Percentiles rank a stretch among this genome's conserved stretches.
Evolutionary conservation across 2,113 vertebrate species (phyloP).

Genomic region (Pygathrix nemaeus): DNA sequence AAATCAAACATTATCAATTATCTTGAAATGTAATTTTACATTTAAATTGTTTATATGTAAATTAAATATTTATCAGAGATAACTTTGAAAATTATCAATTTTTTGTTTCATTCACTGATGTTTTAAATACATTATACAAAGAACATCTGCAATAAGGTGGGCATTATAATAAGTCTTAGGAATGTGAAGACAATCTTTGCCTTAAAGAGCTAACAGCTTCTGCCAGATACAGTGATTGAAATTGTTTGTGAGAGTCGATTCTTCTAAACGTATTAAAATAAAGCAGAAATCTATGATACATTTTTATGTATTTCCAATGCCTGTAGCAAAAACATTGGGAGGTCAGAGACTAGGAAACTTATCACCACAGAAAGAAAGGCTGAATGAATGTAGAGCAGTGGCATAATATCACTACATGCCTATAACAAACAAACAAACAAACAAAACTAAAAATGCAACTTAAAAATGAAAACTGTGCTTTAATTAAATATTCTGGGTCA

Average conservation of each 20-base stretch:
- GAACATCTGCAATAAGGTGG: neutral
- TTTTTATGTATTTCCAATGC: neutral
- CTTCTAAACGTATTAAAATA: neutral
- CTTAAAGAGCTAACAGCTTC: neutral
- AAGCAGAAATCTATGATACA: neutral
- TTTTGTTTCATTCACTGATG: neutral
- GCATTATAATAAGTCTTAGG: neutral
- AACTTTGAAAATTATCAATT: neutral
- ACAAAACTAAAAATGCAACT: neutral
- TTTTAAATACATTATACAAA: neutral
- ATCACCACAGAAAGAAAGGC: neutral
- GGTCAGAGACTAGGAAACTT: neutral
- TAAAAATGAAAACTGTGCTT: neutral
- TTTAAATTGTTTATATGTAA: neutral
- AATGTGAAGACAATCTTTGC: neutral
- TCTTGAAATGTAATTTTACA: neutral
- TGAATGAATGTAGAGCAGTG: neutral
- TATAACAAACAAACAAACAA: neutral
- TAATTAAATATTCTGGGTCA: neutral
- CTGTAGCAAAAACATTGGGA: neutral
- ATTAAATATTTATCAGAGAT: neutral
- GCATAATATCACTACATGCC: fast-evolving
- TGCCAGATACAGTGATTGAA: neutral
- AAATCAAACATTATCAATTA: neutral
- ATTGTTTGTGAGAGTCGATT: neutral